Base-by-base conservation (phyloP, 1,140 invertebrate genomes). In the Rhyzopertha dominica region DNA sequence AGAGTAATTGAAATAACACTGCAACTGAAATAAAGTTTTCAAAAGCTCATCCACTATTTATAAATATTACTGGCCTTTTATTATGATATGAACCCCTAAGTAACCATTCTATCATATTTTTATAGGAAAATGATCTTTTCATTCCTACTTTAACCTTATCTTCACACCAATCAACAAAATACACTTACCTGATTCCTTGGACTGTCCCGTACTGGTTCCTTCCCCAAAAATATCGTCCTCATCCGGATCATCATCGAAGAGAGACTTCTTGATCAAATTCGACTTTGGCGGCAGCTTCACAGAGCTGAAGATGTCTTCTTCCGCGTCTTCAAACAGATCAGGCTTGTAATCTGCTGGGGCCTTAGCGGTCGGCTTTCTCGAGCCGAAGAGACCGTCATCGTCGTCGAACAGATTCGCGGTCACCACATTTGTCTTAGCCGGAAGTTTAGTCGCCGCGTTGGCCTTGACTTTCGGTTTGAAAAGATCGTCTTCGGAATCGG, bases 141-240 rank as follows among this genome's bases (percentile, higher is more conserved):
- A n/a, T n/a, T n/a, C n/a, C n/a, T n/a, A n/a, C n/a, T n/a, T n/a
- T n/a, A n/a, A n/a, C n/a, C n/a, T n/a, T n/a, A n/a, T n/a, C n/a
- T n/a, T n/a, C n/a, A n/a, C n/a, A n/a, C n/a, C n/a, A n/a, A n/a
- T n/a, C n/a, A n/a, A n/a, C n/a, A n/a, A n/a, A n/a, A n/a, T n/a
- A n/a, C n/a, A n/a, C n/a, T n/a, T n/a, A n/a, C n/a, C n/a, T n/a
- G n/a, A n/a, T n/a, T n/a, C n/a, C n/a, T n/a, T n/a, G n/a, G n/a
- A n/a, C n/a, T n/a, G n/a, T n/a, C n/a, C n/a, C n/a, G n/a, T n/a
- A n/a, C 28, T 37, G 5, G 7, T 16, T 7, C 36, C 10, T 2
- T 12, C 23, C 8, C 41, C 23, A 47, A 56, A 55, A 14, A 56
- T 36, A 37, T 56, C 51, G 14, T 53, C 51, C 23, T 51, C 51